These are phyloP conservation scores for Theonella swinhoei DNA, from an alignment of 37 sponge, comb jelly and placozoan genomes.

Conservation along the genomic window DNA sequence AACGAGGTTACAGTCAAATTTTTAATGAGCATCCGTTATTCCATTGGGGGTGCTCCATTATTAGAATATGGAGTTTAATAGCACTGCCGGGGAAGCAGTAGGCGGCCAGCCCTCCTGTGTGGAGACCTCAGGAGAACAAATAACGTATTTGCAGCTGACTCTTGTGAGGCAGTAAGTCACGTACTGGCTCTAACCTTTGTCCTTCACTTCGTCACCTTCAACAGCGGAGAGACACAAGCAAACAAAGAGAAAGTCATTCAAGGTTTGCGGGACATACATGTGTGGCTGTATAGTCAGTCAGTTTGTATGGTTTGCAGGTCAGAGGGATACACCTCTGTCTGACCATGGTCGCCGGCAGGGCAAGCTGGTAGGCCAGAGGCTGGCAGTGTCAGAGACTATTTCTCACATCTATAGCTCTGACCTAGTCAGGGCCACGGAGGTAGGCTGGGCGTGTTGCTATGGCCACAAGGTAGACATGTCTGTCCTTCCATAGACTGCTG, in stretches of 20 bases:
- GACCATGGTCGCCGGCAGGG: slow-evolving; percentile 30
- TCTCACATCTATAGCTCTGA: slow-evolving; percentile 27
- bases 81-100: too few species aligned
- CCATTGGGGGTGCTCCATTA: too few species aligned
- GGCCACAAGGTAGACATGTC: background rate
- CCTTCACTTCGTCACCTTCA: too few species aligned
- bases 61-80: too few species aligned
- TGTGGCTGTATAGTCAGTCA: background rate
- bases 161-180: background rate
- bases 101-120: too few species aligned
- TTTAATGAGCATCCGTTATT: too few species aligned
- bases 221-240: slow-evolving; percentile 37
- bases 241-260: slow-evolving; percentile 37
- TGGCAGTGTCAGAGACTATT: slow-evolving; percentile 25
- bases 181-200: too few species aligned
- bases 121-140: too few species aligned
- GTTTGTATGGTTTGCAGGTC: slow-evolving; percentile 1
- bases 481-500: slow-evolving; percentile 33
- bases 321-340: slow-evolving; percentile 29
- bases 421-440: slow-evolving; percentile 14
- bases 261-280: too few species aligned
- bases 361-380: background rate
- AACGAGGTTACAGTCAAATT: too few species aligned
- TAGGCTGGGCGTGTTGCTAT: background rate
- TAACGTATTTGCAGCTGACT: background rate